phyloP scores from a whole-genome alignment of 2,888 invertebrate species.

The Brachylomia viminalis region DNA sequence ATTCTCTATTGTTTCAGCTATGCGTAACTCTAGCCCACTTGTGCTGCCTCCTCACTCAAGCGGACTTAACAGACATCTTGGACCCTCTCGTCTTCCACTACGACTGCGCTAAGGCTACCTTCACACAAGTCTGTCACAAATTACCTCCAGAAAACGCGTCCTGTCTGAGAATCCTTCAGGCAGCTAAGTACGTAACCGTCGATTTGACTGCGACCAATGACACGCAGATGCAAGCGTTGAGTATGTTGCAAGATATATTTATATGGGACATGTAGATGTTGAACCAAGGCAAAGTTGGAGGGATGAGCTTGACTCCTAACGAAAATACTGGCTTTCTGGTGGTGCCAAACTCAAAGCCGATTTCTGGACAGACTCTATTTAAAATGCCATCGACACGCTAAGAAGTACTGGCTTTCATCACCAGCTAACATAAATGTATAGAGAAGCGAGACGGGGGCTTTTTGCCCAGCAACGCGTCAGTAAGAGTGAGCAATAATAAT shows the following conservation, averaged over 20 bases:
- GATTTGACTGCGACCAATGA: slow-evolving; percentile 80
- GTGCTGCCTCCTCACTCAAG: slow-evolving; percentile 89
- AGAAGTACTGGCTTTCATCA: not conserved
- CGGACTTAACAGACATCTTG: slow-evolving; percentile 91
- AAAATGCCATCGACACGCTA: too few species aligned
- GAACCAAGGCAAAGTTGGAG: not conserved
- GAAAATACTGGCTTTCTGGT: not conserved
- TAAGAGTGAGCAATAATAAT: not conserved
- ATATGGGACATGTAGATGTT: slow-evolving; percentile 83
- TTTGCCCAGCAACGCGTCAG: not conserved
- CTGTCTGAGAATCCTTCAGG: slow-evolving; percentile 84
- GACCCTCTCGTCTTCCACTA: slow-evolving; percentile 88
- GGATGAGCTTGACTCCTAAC: not conserved
- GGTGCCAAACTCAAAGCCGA: not conserved
- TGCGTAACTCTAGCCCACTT: slow-evolving; percentile 94
- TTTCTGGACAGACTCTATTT: not conserved
- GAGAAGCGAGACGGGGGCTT: not conserved
- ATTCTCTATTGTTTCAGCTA: slow-evolving; percentile 88
- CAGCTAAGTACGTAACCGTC: slow-evolving; percentile 87
- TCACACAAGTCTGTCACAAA: slow-evolving; percentile 82
- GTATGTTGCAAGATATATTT: slow-evolving; percentile 87
- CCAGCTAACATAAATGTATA: too few species aligned
- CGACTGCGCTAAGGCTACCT: slow-evolving; percentile 82
- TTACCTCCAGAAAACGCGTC: slow-evolving; percentile 85
- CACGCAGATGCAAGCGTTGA: slow-evolving; percentile 80